Conservation (phyloP, 2,888 invertebrate species). For the Sabellastarte sp. region DNA sequence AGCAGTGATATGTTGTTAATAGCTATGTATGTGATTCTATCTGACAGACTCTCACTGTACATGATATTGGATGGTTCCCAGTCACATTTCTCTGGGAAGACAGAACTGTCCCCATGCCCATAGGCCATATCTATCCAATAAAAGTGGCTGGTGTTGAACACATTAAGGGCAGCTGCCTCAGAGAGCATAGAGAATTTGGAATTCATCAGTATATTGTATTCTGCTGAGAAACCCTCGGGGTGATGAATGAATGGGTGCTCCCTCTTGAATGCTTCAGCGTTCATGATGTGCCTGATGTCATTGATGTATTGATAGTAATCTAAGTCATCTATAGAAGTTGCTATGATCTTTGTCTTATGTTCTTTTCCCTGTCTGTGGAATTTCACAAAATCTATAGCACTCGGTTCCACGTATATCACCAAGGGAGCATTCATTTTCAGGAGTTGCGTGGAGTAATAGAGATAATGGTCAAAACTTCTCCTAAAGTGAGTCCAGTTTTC, state of each 20-base stretch:
- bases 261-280: conserved; percentile 21
- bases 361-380: conserved; percentile 14
- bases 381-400: conserved; percentile 12
- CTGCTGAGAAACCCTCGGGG: conserved; percentile 54
- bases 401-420: conserved; percentile 27
- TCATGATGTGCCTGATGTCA: conserved; percentile 16
- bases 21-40: conserved; percentile 29
- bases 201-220: conserved; percentile 56
- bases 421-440: conserved; percentile 28
- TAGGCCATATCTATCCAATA: conserved; percentile 57
- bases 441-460: conserved; percentile 37
- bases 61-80: conserved; percentile 29
- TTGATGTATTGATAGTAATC: conserved; percentile 11
- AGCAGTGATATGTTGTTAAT: conserved; percentile 22
- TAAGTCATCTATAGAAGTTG: conserved; percentile 11
- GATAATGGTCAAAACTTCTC: conserved; percentile 44
- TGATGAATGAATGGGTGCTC: conserved; percentile 37
- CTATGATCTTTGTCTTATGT: conserved; percentile 19
- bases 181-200: conserved; percentile 52
- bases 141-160: conserved; percentile 46
- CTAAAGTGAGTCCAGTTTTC: conserved; percentile 50
- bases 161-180: conserved; percentile 43
- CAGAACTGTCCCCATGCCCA: conserved; percentile 42
- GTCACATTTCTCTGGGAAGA: conserved; percentile 24
- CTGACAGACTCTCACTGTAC: conserved; percentile 8